Evolutionary conservation across 64 coral and sea anemone species (phyloP).

Genomic region (Dendrophyllia cribrosa): DNA sequence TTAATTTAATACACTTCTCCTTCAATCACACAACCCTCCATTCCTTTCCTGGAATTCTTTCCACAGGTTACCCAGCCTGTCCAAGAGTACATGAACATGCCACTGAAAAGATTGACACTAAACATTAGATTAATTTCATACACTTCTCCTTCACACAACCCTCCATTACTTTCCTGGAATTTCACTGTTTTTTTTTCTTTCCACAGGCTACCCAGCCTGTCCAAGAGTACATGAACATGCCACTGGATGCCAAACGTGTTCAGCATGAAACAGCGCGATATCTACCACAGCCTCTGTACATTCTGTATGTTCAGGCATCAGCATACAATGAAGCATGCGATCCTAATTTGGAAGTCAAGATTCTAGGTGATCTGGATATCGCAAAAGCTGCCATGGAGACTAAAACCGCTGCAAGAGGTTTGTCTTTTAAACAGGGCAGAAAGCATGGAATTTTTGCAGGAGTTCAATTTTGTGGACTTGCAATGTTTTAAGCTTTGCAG

Average conservation of each 20-base stretch:
- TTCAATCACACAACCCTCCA: not conserved
- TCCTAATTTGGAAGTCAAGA: constrained; percentile 75
- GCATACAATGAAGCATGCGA: constrained; percentile 97
- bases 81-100: constrained; percentile 93
- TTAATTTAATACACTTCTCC: no score
- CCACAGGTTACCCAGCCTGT: constrained; percentile 87
- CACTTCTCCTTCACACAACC: not conserved
- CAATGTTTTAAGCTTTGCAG: no score
- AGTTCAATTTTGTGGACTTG: no score
- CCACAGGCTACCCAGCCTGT: constrained; percentile 90
- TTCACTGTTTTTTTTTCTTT: not conserved
- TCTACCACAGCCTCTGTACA: constrained; percentile 83
- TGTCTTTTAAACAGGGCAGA: not conserved
- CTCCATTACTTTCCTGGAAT: not conserved
- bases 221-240: constrained; percentile 93
- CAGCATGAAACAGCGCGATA: constrained; percentile 95
- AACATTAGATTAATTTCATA: no score
- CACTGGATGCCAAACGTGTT: constrained; percentile 78
- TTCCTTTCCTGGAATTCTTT: not conserved
- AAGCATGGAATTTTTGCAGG: no score
- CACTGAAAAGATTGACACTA: not conserved
- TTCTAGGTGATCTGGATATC: constrained; percentile 92
- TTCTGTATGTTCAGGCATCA: constrained; percentile 89
- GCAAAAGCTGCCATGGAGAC: constrained; percentile 92
- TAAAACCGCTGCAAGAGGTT: constrained; percentile 73